Conservation (phyloP, 2,797 vertebrate species). For the Pangasius mekongensis region DNA sequence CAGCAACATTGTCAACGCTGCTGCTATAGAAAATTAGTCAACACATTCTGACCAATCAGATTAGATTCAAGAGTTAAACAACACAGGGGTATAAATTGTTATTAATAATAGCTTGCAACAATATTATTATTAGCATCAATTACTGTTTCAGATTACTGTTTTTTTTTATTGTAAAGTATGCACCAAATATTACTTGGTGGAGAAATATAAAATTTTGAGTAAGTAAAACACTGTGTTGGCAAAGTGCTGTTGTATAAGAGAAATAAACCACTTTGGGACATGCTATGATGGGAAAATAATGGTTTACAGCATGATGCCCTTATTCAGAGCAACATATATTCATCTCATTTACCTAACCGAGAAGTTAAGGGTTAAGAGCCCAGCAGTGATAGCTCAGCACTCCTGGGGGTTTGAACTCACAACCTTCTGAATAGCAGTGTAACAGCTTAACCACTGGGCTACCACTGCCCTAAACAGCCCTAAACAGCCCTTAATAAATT, state of each 20-base stretch:
- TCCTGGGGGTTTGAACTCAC: neutral
- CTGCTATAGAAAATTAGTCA: neutral
- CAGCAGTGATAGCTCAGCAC: neutral
- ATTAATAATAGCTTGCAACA: neutral
- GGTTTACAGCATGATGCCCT: neutral
- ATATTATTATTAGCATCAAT: neutral
- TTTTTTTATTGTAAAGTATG: neutral
- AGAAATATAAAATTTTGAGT: neutral
- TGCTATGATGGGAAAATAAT: neutral
- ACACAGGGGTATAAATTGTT: neutral
- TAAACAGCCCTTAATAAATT: neutral
- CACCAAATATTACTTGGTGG: neutral
- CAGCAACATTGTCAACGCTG: neutral
- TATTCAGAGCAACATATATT: neutral
- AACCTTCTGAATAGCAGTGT: neutral
- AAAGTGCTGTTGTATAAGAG: neutral
- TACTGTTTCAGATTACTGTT: neutral
- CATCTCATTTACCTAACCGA: neutral
- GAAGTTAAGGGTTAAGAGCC: neutral
- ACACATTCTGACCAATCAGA: neutral
- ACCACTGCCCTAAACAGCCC: neutral
- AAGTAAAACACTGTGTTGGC: neutral
- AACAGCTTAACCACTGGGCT: neutral
- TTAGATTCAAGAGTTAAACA: neutral
- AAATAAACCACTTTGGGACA: neutral